Evolutionary conservation across 2,888 invertebrate genomes (phyloP).

Genomic region (Lomographa bimaculata): DNA sequence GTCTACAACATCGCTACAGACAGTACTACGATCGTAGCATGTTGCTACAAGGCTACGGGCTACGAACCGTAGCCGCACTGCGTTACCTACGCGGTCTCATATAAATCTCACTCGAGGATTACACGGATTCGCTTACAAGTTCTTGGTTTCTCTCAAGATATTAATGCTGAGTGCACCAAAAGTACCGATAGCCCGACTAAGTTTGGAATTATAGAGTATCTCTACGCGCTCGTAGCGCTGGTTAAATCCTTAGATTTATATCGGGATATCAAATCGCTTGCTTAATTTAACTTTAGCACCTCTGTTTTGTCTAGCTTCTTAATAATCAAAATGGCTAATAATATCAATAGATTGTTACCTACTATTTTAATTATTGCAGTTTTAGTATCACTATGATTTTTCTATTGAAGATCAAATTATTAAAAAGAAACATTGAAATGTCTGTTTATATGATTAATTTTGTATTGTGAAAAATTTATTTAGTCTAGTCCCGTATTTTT

Average conservation of each 20-base stretch:
- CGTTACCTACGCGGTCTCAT: conserved; percentile 64
- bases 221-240: conserved; percentile 37
- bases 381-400: too few species aligned
- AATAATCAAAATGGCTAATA: too few species aligned
- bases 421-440: too few species aligned
- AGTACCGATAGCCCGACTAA: conserved; percentile 50
- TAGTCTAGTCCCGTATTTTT: too few species aligned
- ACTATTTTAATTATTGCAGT: too few species aligned
- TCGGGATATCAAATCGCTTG: conserved; percentile 13
- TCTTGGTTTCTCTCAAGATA: conserved; percentile 61
- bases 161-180: conserved; percentile 60
- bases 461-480: too few species aligned
- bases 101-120: conserved; percentile 71
- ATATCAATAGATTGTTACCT: too few species aligned
- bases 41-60: conserved; percentile 41
- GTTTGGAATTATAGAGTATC: conserved; percentile 49
- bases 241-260: conserved; percentile 31
- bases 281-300: conserved; percentile 1
- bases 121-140: conserved; percentile 66
- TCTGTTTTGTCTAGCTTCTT: too few species aligned
- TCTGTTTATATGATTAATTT: too few species aligned
- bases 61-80: conserved; percentile 60
- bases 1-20: conserved; percentile 50
- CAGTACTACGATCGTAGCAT: conserved; percentile 39
- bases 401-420: too few species aligned